Conservation (phyloP, 2,888 invertebrate genomes). For the Coleophora deauratella region DNA sequence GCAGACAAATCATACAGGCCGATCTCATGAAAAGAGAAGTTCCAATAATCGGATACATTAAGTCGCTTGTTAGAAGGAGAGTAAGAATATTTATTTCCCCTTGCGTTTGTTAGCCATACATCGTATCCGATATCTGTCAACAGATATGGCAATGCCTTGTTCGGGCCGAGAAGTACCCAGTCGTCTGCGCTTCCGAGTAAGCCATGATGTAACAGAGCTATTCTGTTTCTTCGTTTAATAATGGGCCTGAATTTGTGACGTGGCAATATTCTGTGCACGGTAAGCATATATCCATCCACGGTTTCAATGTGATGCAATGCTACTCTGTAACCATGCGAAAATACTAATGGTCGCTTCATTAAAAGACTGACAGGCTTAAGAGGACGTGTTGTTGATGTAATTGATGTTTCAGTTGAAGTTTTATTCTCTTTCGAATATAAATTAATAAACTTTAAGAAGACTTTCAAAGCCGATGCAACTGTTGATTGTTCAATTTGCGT, state of each 20-base stretch:
- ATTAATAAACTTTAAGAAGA: no score
- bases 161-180: constrained; percentile 34
- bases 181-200: constrained; percentile 37
- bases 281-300: constrained; percentile 33
- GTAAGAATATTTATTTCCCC: constrained; percentile 39
- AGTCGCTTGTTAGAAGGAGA: constrained; percentile 17
- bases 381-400: no score
- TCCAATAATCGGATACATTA: constrained; percentile 27
- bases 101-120: constrained; percentile 70
- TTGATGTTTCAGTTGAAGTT: no score
- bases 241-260: not conserved
- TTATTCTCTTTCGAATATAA: no score
- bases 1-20: constrained; percentile 36
- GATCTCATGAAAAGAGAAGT: constrained; percentile 47
- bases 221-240: constrained; percentile 1
- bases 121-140: constrained; percentile 69
- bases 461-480: no score
- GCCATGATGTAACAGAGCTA: constrained; percentile 34
- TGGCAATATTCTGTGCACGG: constrained; percentile 26
- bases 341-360: no score
- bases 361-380: no score
- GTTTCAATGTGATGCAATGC: not conserved
- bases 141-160: constrained; percentile 31
- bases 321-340: not conserved
- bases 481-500: no score